Evolutionary conservation across 2,888 invertebrate genomes (phyloP), one percentile per base, ranked within the genome.

Genomic region (Limnephilus marmoratus): DNA sequence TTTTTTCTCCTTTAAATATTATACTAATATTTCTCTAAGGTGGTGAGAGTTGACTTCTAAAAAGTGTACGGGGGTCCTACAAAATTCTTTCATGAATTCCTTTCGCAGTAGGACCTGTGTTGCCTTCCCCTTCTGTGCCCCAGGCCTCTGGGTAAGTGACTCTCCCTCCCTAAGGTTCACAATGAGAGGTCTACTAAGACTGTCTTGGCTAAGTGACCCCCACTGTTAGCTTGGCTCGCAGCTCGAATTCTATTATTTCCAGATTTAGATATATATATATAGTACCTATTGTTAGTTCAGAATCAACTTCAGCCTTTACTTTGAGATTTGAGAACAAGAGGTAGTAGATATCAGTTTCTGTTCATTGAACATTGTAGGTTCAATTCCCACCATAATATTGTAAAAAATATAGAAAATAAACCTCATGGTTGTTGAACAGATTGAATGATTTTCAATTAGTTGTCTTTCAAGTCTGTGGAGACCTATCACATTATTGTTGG

Each of bases 151-250:
- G 53, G 41, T 92, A 91, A 85, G 90, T 89, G 90, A 41, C 80
- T 93, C 93, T 86, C 92, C 88, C 81, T 91, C 81, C 90, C 85
- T 89, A 90, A 90, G 92, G 91, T 89, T 93, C 93, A 93, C 93
- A 93, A 92, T 92, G 90, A 90, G 90, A 87, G 92, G 90, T 91
- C 93, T 53, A 82, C 89, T 87, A n/a, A 53, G 45, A 81, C 82
- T 87, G 81, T 87, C 86, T 91, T 80, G 92, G 92, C 88, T 92
- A 92, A 93, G 92, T 93, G 93, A 93, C 93, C 93, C 93, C 93
- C 85, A 93, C 92, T 90, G 93, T 49, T 83, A 31, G 53, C 49
- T 15, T 68, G 91, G 93, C 92, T 92, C 93, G 93, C 34, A 31
- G 85, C 34, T 53, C 68, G 18, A 15, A 53, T 49, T 18, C 53